Percentiles rank a stretch among this genome's conserved stretches.
phyloP scores from a whole-genome alignment of 2,113 vertebrate genomes.

The Okapia johnstoni region DNA sequence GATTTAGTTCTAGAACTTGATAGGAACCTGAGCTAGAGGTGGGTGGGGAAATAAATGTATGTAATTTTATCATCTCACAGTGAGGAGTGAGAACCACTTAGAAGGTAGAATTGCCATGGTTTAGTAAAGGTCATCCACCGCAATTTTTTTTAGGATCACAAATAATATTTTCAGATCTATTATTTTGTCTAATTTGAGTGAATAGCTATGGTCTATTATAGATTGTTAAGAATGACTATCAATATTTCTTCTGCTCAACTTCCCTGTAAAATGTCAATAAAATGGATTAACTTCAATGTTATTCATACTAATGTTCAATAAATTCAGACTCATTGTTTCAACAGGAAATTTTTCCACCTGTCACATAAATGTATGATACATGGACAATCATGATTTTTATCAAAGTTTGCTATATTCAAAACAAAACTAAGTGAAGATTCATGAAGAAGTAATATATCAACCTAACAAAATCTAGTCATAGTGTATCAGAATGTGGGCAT shows the following conservation, averaged over 20 bases:
- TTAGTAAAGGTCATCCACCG: background rate
- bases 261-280: slow-evolving; percentile 30
- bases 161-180: slow-evolving; percentile 9
- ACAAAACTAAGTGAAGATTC: slow-evolving; percentile 33
- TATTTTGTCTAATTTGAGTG: background rate
- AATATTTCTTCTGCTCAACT: slow-evolving; percentile 30
- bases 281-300: slow-evolving; percentile 32
- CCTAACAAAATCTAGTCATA: slow-evolving; percentile 17
- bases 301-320: background rate
- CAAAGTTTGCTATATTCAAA: slow-evolving; percentile 43
- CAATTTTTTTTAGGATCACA: background rate
- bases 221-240: background rate
- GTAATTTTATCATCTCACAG: background rate
- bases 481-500: slow-evolving; percentile 4
- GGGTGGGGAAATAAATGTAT: background rate
- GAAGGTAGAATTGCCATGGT: background rate
- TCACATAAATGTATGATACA: background rate
- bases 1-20: background rate
- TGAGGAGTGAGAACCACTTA: background rate
- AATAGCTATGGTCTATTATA: background rate
- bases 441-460: background rate
- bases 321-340: slow-evolving; percentile 35
- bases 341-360: background rate
- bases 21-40: background rate
- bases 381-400: slow-evolving; percentile 8